Evolutionary conservation across 2,113 vertebrate species (phyloP), one percentile per base, ranked within the genome.

Genomic region (Ictalurus furcatus): DNA sequence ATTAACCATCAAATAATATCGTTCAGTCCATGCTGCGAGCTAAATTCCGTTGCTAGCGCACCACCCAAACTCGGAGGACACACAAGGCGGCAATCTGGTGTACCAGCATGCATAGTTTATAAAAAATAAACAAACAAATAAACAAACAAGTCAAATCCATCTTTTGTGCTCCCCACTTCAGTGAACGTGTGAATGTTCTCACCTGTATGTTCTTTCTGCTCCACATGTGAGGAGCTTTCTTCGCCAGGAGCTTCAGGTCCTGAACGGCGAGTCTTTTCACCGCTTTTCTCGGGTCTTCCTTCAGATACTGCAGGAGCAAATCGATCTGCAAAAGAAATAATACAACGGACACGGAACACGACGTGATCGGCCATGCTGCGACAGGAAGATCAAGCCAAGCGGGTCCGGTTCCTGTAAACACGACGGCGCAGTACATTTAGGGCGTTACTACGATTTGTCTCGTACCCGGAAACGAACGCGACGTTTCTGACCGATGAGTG

Each of bases 221-320:
- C 98, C 98, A 99, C 0, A 99, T 97, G 90, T 99, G 98, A 56
- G 98, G 98, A 44, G 98, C 98, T 94, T 98, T 99, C 92, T 95
- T 98, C 78, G 98, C 98, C 92, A 99, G 92, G 54, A 99, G 92
- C 88, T 97, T 99, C 69, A 99, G 93, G 92, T 99, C 98, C 89
- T 98, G 97, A 86, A 98, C 96, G 37, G 97, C 94, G 69, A 99
- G 97, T 88, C 97, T 97, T 93, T 99, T 99, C 63, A 99, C 97
- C 0, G 98, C 98, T 95, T 96, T 98, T 88, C 98, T 97, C 4
- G 98, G 98, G 88, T 99, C 98, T 21, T 95, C 97, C 92, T 96
- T 98, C 90, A 99, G 94, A 92, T 99, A 99, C 28, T 99, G 98
- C 90, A 99, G 94, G 79, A 99, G 93, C 71, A 99, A 97, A 86